Base-by-base conservation (phyloP, 2,888 invertebrate species). In the Cataglyphis livida region DNA sequence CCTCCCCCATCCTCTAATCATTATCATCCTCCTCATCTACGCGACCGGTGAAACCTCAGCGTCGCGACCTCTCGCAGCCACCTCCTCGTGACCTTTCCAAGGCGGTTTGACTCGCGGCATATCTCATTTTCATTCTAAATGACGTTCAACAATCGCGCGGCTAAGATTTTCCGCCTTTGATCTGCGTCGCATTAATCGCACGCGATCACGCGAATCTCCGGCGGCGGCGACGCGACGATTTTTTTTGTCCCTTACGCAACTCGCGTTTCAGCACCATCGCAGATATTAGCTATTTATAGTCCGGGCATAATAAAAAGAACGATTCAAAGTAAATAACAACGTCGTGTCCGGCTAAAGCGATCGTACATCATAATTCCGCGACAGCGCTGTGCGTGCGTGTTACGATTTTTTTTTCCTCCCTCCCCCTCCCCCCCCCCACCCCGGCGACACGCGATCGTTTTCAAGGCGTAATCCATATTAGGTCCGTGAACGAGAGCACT, bases 41-140 rank as follows among this genome's bases (percentile, higher is more conserved):
- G 59, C 78, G 68, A 61, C 62, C 83, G 84, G 81, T 83, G 85
- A 86, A 87, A 86, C 65, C 44, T 10, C 71, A n/a, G 25, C 38
- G 7, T 41, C 65, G 79, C 68, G 38, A 54, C 54, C 65, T 74
- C 62, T 48, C 41, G 7, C 44, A 44, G 44, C 51, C 48, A 35
- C 15, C 75, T 62, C 44, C 35, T 44, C 81, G 64, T 76, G 84
- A 89, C 85, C 89, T 87, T 87, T 88, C 83, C 76, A 35, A 84
- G 82, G 85, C 83, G 78, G 78, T 41, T 57, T 57, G 73, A 61
- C 62, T 25, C 84, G 66, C 75, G 61, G 54, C 79, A 70, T 25
- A 21, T 41, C 70, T 79, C 82, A 57, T 66, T 79, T 73, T 66
- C 59, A 57, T 84, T 84, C 74, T 81, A 68, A 74, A 74, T 9